Base-by-base conservation (phyloP, 1,140 invertebrate species). In the Drosophila pandora region DNA sequence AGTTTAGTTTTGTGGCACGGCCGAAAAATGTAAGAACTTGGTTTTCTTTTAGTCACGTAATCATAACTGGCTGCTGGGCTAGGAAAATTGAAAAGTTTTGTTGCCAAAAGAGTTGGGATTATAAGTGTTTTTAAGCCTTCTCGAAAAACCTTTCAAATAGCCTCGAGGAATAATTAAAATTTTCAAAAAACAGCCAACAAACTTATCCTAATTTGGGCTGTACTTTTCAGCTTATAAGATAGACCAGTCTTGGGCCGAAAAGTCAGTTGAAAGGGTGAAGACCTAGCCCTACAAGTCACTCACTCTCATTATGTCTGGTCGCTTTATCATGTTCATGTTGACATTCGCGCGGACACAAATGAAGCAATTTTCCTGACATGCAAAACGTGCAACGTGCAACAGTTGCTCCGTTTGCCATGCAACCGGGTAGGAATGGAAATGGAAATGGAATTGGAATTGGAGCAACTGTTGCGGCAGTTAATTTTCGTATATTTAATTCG, bases 381-480 rank as follows among this genome's bases (percentile, higher is more conserved):
- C 83, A 87, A 87, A 87, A 87, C 82, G 83, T 87, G 82, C 82
- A 85, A 82, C 82, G 83, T 87, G 82, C 82, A 85, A 82, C 82
- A 78, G 82, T 85, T 87, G 81, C 79, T 3, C 69, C 77, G n/a
- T n/a, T 61, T 50, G 30, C 62, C 48, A 59, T 28, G 34, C 34
- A 37, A 37, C 34, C 58, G 34, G 69, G 59, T 55, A 49, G 47
- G 48, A 69, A 49, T 49, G 28, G 67, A 49, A 62, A 59, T 50
- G 63, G 13, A 47, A n/a, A 21, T 39, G 59, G 47, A 59, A 30
- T 28, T 50, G 56, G 28, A 70, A 63, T 30, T 74, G 71, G 70
- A 75, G 71, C 71, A 75, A 77, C 60, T 67, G 68, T 65, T 68
- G 58, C 71, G 56, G 79, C 60, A 87, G 64, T 85, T 85, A 85